Conservation (phyloP, 2,797 vertebrate genomes). For the Rallus crepitans region DNA sequence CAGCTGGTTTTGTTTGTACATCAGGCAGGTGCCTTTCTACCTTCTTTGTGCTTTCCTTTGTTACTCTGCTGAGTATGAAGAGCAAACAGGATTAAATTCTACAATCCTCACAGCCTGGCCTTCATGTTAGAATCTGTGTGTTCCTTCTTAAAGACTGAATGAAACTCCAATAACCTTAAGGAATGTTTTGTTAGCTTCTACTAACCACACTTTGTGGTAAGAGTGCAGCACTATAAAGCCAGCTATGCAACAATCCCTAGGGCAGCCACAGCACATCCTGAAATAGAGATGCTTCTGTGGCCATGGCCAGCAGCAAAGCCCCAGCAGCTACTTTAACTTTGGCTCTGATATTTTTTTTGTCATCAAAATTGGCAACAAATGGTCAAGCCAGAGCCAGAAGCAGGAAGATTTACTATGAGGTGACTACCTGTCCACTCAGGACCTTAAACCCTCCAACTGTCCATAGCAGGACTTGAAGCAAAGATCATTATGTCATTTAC, state of each 20-base stretch:
- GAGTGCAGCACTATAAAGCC: neutral
- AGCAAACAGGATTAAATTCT: neutral
- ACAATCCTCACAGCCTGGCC: neutral
- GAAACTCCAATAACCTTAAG: neutral
- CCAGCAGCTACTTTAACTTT: neutral
- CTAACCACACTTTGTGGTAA: neutral
- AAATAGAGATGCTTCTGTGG: neutral
- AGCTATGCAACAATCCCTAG: neutral
- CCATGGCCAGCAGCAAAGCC: neutral
- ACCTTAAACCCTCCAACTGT: neutral
- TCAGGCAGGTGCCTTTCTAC: neutral
- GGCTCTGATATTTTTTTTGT: neutral
- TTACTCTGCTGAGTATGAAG: neutral
- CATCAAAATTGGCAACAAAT: neutral
- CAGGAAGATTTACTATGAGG: neutral
- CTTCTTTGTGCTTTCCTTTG: neutral
- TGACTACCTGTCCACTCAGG: neutral
- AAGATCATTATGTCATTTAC: neutral
- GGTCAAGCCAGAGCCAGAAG: neutral
- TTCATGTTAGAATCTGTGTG: neutral
- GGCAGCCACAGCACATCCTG: neutral
- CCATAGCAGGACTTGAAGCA: neutral
- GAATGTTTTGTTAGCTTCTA: neutral
- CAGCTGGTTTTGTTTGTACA: neutral
- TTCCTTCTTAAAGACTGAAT: neutral